phyloP scores from a whole-genome alignment of 2,888 invertebrate species.

The Tenthredo livida region DNA sequence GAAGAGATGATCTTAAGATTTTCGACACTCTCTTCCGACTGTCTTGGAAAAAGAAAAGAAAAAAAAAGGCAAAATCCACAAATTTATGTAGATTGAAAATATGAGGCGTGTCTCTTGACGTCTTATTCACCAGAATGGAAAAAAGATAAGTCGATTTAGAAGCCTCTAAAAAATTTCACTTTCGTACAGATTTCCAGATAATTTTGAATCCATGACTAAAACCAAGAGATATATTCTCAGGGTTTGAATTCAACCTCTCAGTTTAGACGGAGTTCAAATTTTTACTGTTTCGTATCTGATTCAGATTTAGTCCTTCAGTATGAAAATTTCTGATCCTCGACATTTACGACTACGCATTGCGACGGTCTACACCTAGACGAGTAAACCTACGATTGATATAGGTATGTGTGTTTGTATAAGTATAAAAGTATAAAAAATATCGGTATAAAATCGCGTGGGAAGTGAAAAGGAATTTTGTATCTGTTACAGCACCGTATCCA shows the following conservation, averaged over 20 bases:
- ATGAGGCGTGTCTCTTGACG: background rate
- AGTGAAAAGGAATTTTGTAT: background rate
- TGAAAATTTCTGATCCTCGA: background rate
- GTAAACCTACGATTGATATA: background rate
- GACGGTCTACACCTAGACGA: background rate
- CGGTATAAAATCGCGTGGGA: background rate
- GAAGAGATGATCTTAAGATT: background rate
- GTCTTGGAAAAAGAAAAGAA: background rate
- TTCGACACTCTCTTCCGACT: background rate
- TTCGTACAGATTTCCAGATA: background rate
- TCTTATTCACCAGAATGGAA: background rate
- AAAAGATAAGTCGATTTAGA: background rate
- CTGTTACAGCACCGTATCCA: background rate
- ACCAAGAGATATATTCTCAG: background rate
- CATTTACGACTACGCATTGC: conserved; percentile 23
- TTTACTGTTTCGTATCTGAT: background rate
- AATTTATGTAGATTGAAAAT: background rate
- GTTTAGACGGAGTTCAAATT: background rate
- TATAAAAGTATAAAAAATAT: background rate
- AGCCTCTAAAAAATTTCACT: background rate
- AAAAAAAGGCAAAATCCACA: background rate
- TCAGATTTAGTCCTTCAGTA: background rate
- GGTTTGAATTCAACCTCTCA: background rate
- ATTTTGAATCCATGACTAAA: background rate
- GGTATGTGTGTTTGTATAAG: background rate